These are phyloP conservation scores for Nebria brevicollis DNA, from an alignment of 2,888 invertebrate species.

Conservation along the genomic window DNA sequence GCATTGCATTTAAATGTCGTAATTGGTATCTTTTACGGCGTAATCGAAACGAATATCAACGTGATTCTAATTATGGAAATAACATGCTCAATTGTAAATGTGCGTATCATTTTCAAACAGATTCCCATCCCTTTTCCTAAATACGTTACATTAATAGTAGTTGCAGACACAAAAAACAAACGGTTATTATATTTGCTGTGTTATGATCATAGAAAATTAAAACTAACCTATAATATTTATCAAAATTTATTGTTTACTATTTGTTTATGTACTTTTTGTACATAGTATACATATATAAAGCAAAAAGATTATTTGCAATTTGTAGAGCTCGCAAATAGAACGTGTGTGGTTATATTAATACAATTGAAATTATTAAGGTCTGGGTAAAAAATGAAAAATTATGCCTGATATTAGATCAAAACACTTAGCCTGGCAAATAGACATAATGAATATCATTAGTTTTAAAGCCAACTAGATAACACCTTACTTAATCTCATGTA, in stretches of 20 bases:
- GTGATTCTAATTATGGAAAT: conserved; percentile 22
- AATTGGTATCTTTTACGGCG: not conserved
- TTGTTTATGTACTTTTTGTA: conserved; percentile 8
- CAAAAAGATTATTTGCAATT: not conserved
- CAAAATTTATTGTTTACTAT: conserved; percentile 11
- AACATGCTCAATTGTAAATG: conserved; percentile 28
- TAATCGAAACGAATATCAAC: not conserved
- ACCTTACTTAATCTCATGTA: conserved; percentile 47
- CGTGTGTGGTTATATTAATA: too few species aligned
- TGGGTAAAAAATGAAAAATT: not conserved
- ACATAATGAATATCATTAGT: conserved; percentile 22
- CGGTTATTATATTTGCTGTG: not conserved
- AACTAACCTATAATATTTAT: not conserved
- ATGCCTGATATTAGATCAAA: too few species aligned
- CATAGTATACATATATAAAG: not conserved
- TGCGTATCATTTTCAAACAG: conserved; percentile 16
- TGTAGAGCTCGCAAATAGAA: not conserved
- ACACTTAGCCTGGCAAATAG: not conserved
- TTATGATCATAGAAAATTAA: not conserved
- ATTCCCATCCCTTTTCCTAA: too few species aligned
- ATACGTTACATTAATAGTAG: too few species aligned
- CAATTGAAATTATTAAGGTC: not conserved
- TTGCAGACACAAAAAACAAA: not conserved
- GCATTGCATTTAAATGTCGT: not conserved
- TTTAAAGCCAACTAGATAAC: conserved; percentile 47